These are phyloP conservation scores for Drosophila vallismaia DNA, from an alignment of 2,888 invertebrate genomes.

Conservation along the genomic window DNA sequence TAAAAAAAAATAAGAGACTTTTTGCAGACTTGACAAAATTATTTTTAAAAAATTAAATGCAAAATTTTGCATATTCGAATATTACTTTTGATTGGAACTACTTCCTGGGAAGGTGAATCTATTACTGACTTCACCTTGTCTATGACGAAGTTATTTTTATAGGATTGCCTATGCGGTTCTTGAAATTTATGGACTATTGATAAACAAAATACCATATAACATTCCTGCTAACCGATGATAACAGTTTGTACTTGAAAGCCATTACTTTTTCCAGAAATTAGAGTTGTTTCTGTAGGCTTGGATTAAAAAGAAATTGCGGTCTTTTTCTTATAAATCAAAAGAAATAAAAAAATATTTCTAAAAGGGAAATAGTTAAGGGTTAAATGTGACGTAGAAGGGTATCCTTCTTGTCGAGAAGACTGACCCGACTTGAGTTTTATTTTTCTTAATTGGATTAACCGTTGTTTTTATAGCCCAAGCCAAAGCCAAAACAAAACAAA, in stretches of 20 bases:
- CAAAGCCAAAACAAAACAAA: constrained; percentile 42
- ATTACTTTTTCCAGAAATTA: neutral
- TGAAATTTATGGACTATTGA: neutral
- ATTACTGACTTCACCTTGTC: neutral
- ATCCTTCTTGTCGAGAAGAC: constrained; percentile 16
- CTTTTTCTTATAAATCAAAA: too few relatives aligned
- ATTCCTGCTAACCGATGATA: neutral
- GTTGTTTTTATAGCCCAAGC: constrained; percentile 61
- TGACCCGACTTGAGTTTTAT: constrained; percentile 39
- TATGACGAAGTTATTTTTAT: neutral
- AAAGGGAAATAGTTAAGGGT: too few relatives aligned
- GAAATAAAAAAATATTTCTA: too few relatives aligned
- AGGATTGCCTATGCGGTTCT: constrained; percentile 2
- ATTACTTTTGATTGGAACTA: neutral
- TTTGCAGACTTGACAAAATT: neutral
- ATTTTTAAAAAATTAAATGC: neutral
- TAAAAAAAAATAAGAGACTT: too few relatives aligned
- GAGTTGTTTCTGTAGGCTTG: neutral
- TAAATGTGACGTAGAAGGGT: constrained; percentile 18
- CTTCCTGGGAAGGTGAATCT: neutral
- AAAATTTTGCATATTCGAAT: neutral
- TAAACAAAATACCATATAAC: constrained; percentile 2
- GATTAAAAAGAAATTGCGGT: too few relatives aligned
- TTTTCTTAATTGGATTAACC: constrained; percentile 75
- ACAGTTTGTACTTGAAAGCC: neutral